A percentile compares a stretch with the other conserved stretches of the same genome.
These are phyloP conservation scores for Anhinga anhinga DNA, from an alignment of 2,113 vertebrate genomes.

Conservation along the genomic window DNA sequence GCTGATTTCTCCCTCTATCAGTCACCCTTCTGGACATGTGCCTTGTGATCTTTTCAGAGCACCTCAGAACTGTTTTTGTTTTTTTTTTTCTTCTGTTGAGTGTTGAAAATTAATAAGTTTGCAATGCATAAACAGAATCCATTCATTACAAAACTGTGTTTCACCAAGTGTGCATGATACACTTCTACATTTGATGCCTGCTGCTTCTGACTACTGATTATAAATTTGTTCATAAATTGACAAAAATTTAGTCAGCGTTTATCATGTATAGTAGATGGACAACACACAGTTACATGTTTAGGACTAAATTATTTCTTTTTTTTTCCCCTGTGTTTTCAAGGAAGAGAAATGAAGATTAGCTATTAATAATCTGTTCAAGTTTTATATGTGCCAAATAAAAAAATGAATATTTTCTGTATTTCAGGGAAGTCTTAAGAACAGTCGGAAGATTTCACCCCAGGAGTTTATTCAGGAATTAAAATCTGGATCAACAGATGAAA, in stretches of 20 bases:
- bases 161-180: accelerated
- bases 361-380: not conserved
- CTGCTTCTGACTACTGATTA: not conserved
- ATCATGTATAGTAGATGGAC: not conserved
- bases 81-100: not conserved
- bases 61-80: not conserved
- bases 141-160: not conserved
- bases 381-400: not conserved
- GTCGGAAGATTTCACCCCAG: conserved; percentile 88
- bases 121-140: not conserved
- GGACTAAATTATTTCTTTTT: not conserved
- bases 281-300: not conserved
- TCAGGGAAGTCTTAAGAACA: conserved; percentile 89
- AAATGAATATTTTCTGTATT: conserved; percentile 21
- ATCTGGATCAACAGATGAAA: conserved; percentile 87
- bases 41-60: not conserved
- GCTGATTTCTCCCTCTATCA: not conserved
- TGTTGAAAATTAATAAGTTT: not conserved
- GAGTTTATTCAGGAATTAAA: conserved; percentile 94
- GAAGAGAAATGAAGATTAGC: not conserved
- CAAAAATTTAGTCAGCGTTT: not conserved
- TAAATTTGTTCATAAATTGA: not conserved
- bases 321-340: not conserved
- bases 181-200: not conserved
- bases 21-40: not conserved